Evolutionary conservation across 2,888 invertebrate genomes (phyloP).

Genomic region (Chymomyza amoena): DNA sequence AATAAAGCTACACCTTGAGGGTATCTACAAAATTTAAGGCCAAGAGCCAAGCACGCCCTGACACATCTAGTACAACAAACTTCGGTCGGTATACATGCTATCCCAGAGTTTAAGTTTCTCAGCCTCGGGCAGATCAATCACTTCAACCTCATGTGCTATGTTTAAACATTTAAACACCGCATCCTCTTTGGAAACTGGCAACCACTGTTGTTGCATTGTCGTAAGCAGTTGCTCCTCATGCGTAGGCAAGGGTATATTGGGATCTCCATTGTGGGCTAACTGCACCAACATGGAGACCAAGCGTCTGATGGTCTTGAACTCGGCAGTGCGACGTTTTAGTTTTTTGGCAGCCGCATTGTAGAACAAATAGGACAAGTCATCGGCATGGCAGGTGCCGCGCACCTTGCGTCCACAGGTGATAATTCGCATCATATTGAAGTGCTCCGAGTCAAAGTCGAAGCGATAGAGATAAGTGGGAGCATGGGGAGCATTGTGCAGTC

Average conservation of each 20-base stretch:
- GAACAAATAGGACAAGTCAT: slow-evolving; percentile 78
- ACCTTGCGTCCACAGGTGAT: slow-evolving; percentile 76
- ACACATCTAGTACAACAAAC: slow-evolving; percentile 46
- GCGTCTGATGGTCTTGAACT: slow-evolving; percentile 76
- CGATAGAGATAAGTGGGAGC: slow-evolving; percentile 77
- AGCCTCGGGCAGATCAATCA: slow-evolving; percentile 77
- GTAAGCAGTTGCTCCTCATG: slow-evolving; percentile 25
- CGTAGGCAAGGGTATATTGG: slow-evolving; percentile 58
- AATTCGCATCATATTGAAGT: slow-evolving; percentile 77
- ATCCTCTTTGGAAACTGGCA: slow-evolving; percentile 60
- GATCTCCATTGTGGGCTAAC: slow-evolving; percentile 76
- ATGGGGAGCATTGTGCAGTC: slow-evolving; percentile 64
- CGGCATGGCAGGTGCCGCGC: slow-evolving; percentile 78
- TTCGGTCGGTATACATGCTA: slow-evolving; percentile 68
- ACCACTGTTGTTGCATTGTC: slow-evolving; percentile 52
- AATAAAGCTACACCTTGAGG: background rate
- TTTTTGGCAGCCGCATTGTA: slow-evolving; percentile 76
- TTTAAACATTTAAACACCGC: slow-evolving; percentile 76
- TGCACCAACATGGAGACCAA: slow-evolving; percentile 74
- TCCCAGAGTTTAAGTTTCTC: slow-evolving; percentile 76
- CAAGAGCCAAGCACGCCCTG: slow-evolving; percentile 5
- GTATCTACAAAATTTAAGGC: background rate
- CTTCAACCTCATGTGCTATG: slow-evolving; percentile 75
- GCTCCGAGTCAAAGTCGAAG: slow-evolving; percentile 77
- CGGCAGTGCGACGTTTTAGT: slow-evolving; percentile 69